Evolutionary conservation across 1,140 invertebrate species (phyloP), one percentile per base, ranked within the genome.

Genomic region (Dufourea novaeangliae): DNA sequence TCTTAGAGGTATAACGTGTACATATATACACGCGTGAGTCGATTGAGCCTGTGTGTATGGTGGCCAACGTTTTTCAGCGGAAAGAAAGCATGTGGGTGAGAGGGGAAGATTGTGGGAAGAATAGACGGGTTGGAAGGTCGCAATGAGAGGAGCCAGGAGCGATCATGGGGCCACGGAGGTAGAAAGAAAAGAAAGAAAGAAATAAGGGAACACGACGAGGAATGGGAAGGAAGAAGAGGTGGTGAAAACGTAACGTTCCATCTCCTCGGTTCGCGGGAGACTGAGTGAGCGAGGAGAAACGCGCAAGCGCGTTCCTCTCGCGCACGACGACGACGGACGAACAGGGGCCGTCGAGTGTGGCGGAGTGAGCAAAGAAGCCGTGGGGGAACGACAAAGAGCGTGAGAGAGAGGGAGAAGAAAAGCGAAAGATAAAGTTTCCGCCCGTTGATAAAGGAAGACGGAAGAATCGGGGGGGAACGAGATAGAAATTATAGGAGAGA

Each of bases 381-480:
- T n/a, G n/a, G n/a, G 20, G 44, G 44, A 68, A 66, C 78, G 67
- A 78, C 56, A 67, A 64, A 81, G 75, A 63, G 64, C 44, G 66
- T 59, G 77, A 46, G 29, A 34, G 54, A 22, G 82, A 50, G 73
- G 63, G 70, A 73, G 32, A 56, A 32, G 50, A 74, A 70, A 50
- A 25, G 46, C 37, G 46, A 66, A 75, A 74, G 54, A 72, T 62
- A 37, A 46, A 69, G 56, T 77, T 70, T n/a, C 64, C 32, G 37
- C 12, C 3, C 39, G 52, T 17, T 25, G 54, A 46, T 20, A 41
- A 50, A 66, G 56, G 20, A 46, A 52, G 71, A 79, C 39, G 8
- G 46, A 59, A 56, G 71, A 76, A 72, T 50, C 34, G 68, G 62
- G 12, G n/a, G 59, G 56, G 56, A 76, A 75, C 50, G 80, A 70